These are phyloP conservation scores for Ammodytes marinus DNA, from an alignment of 2,113 vertebrate species.

Conservation along the genomic window DNA sequence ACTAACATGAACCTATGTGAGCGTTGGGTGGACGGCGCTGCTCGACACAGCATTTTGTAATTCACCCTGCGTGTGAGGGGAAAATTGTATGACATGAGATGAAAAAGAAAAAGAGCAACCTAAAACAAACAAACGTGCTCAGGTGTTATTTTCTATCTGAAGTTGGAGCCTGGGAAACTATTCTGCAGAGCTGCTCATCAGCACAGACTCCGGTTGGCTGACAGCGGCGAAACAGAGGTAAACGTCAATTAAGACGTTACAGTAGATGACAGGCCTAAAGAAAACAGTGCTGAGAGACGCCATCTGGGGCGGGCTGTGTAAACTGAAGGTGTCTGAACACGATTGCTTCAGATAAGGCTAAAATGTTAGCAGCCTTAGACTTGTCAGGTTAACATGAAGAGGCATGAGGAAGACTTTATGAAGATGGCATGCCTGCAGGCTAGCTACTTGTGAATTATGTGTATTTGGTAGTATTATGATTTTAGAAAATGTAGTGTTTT, in stretches of 20 bases:
- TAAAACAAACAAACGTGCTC: constrained; percentile 65
- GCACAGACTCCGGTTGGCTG: constrained; percentile 62
- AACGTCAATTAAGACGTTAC: constrained; percentile 80
- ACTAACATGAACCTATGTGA: neutral
- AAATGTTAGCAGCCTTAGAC: constrained; percentile 70
- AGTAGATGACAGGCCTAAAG: constrained; percentile 73
- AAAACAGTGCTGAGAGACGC: constrained; percentile 69
- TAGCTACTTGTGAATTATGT: neutral
- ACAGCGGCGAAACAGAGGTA: constrained; percentile 70
- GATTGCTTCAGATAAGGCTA: constrained; percentile 58
- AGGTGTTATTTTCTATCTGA: constrained; percentile 67
- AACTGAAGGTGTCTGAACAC: constrained; percentile 80
- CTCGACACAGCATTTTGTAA: constrained; percentile 14
- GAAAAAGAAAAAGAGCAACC: neutral
- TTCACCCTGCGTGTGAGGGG: constrained; percentile 40
- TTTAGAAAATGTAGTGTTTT: neutral
- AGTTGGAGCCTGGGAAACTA: constrained; percentile 70
- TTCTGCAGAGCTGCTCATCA: constrained; percentile 56
- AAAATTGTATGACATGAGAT: constrained; percentile 8
- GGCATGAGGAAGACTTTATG: constrained; percentile 55
- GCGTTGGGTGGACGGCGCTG: neutral
- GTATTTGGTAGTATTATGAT: neutral
- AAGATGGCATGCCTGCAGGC: constrained; percentile 12
- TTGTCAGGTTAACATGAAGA: constrained; percentile 64
- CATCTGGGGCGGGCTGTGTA: constrained; percentile 72